Conservation (phyloP, 2,113 vertebrate species). For the Burhinus oedicnemus region DNA sequence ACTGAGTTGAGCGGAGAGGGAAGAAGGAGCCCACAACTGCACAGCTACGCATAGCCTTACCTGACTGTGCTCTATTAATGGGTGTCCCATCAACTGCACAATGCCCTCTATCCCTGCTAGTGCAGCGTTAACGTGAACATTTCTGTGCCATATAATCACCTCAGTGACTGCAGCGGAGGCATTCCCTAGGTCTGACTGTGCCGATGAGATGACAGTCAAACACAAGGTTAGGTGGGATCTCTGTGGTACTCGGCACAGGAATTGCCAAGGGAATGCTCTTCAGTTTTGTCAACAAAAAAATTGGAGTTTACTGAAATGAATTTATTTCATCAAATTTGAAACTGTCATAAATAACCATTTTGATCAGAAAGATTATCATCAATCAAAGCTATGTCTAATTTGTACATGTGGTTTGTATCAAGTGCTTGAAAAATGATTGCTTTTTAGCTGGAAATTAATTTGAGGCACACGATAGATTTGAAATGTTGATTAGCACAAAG, state of each 20-base stretch:
- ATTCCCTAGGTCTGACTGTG: background rate
- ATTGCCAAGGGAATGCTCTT: background rate
- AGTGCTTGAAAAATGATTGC: conserved; percentile 8
- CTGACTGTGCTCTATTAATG: background rate
- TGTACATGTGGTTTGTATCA: background rate
- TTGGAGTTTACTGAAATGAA: conserved; percentile 17
- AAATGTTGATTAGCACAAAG: conserved; percentile 5
- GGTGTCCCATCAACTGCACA: background rate
- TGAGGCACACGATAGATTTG: background rate
- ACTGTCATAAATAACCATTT: background rate
- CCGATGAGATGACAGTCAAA: background rate
- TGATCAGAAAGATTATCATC: background rate
- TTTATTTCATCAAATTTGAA: conserved; percentile 18
- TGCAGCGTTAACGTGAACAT: background rate
- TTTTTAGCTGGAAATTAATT: conserved; percentile 30
- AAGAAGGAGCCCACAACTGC: background rate
- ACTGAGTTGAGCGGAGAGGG: background rate
- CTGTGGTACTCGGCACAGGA: background rate
- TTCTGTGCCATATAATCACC: background rate
- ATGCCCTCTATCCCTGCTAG: background rate
- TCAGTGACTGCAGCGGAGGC: background rate
- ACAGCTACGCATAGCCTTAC: background rate
- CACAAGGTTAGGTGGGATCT: background rate
- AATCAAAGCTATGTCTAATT: conserved; percentile 9
- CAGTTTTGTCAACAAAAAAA: conserved; percentile 53